These are phyloP conservation scores for Plodia interpunctella DNA, from an alignment of 1,140 invertebrate genomes.

Conservation along the genomic window DNA sequence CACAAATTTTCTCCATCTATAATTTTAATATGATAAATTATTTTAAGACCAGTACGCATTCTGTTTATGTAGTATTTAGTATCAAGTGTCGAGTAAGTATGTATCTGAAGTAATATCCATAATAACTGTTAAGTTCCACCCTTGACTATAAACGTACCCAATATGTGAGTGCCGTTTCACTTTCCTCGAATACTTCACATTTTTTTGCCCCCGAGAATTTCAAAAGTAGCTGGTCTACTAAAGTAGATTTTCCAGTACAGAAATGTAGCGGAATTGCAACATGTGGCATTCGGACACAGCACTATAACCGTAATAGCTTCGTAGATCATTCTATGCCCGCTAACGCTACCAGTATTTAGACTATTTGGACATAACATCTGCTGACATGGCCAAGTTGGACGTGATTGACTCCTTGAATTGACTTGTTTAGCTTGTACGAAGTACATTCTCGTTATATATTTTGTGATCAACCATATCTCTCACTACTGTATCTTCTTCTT, in stretches of 20 bases:
- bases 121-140: too few relatives aligned
- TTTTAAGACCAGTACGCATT: too few relatives aligned
- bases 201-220: too few relatives aligned
- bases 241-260: background rate
- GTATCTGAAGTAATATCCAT: too few relatives aligned
- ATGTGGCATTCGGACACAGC: background rate
- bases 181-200: too few relatives aligned
- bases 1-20: too few relatives aligned
- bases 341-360: conserved; percentile 1
- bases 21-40: too few relatives aligned
- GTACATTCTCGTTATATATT: background rate
- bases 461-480: background rate
- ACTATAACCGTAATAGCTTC: background rate
- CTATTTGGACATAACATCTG: background rate
- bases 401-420: background rate
- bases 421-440: background rate
- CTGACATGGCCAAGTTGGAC: background rate
- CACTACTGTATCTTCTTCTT: too few relatives aligned
- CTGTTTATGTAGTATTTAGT: too few relatives aligned
- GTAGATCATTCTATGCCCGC: background rate
- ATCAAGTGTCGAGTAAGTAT: too few relatives aligned
- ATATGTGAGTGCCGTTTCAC: too few relatives aligned
- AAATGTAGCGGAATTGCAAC: conserved; percentile 4
- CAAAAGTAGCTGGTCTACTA: background rate
- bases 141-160: too few relatives aligned